Conservation (phyloP, 2,888 invertebrate genomes). For the Sesia apiformis region DNA sequence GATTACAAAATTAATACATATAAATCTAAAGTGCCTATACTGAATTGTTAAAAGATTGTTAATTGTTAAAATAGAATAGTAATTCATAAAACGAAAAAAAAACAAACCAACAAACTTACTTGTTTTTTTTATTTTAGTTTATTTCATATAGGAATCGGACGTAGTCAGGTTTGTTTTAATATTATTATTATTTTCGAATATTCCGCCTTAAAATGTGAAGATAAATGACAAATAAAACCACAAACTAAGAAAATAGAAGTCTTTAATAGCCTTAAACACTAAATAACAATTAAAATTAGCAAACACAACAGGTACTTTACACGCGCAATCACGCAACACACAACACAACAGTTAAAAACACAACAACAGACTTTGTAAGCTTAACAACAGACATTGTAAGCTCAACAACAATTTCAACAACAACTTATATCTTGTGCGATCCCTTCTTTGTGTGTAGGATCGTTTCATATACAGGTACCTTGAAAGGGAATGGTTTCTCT, state of each 20-base stretch:
- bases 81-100: too few relatives aligned
- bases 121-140: too few relatives aligned
- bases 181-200: too few relatives aligned
- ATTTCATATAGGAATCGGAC: too few relatives aligned
- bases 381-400: conserved; percentile 3
- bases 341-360: conserved; percentile 2
- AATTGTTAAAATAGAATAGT: too few relatives aligned
- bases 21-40: too few relatives aligned
- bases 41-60: too few relatives aligned
- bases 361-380: conserved; percentile 7
- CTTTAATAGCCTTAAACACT: conserved; percentile 2
- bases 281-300: conserved; percentile 12
- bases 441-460: conserved; percentile 81
- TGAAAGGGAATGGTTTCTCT: conserved; percentile 80
- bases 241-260: neutral
- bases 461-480: conserved; percentile 81
- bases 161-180: too few relatives aligned
- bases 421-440: conserved; percentile 46
- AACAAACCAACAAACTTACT: too few relatives aligned
- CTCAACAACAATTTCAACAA: conserved; percentile 8
- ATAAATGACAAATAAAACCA: neutral
- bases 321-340: conserved; percentile 14
- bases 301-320: conserved; percentile 16
- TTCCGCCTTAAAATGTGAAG: too few relatives aligned
- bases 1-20: too few relatives aligned